Conservation (phyloP, 2,888 invertebrate species). For the Platycnemis pennipes region DNA sequence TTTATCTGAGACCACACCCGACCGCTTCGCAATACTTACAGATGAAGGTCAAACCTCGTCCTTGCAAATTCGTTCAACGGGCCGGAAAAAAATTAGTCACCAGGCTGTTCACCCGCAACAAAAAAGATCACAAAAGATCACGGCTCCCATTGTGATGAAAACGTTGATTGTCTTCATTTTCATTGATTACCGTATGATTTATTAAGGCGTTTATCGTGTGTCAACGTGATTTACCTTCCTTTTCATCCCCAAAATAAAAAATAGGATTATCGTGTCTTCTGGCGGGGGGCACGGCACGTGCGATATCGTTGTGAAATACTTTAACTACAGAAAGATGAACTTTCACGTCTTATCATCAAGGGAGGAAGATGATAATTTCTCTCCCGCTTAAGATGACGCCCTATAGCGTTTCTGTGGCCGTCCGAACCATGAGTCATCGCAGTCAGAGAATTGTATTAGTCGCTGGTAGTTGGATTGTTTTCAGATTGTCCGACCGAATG, state of each 20-base stretch:
- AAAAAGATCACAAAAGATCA: background rate
- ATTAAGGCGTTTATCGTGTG: too few species aligned
- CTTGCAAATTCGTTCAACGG: background rate
- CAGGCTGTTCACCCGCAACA: background rate
- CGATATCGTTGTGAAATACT: background rate
- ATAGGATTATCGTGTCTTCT: background rate
- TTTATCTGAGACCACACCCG: too few species aligned
- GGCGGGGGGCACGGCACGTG: background rate
- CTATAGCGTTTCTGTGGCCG: too few species aligned
- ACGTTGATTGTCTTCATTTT: background rate
- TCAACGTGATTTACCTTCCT: background rate
- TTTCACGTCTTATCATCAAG: background rate
- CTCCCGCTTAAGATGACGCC: too few species aligned
- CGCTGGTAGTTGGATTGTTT: too few species aligned
- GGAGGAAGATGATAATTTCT: too few species aligned
- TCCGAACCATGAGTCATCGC: too few species aligned
- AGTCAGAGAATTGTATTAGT: too few species aligned
- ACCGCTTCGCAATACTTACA: too few species aligned
- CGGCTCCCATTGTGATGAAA: background rate
- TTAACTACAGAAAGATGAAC: background rate
- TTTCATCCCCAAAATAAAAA: background rate
- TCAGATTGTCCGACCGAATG: too few species aligned
- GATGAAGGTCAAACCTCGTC: background rate
- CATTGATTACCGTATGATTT: background rate
- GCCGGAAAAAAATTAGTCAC: background rate